phyloP scores from a whole-genome alignment of 2,797 vertebrate genomes.

The Gymnopithys bicolor region DNA sequence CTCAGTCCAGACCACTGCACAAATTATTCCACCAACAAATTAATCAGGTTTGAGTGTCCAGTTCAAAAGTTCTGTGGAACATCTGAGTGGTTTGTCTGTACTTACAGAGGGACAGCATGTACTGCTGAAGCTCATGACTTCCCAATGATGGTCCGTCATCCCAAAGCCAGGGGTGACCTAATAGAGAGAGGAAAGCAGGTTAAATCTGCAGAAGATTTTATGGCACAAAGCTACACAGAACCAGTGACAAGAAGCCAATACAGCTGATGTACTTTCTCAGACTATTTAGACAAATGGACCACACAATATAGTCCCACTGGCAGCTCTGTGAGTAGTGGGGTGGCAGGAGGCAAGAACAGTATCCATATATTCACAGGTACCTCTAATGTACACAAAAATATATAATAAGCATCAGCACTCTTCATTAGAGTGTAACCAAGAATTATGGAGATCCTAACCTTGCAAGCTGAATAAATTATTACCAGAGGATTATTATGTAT shows the following conservation, averaged over 20 bases:
- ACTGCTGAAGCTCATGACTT: background rate
- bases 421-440: constrained; percentile 62
- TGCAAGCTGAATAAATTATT: constrained; percentile 68
- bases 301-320: background rate
- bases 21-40: background rate
- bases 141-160: background rate
- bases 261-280: background rate
- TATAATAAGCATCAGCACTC: constrained; percentile 63
- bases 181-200: background rate
- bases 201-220: background rate
- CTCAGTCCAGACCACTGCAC: background rate
- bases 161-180: background rate
- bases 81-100: background rate
- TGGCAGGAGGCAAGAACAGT: constrained; percentile 5
- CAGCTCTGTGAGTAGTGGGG: constrained; percentile 38
- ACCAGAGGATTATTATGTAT: constrained; percentile 66
- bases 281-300: constrained; percentile 39
- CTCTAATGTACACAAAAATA: constrained; percentile 66
- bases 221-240: background rate
- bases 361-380: constrained; percentile 60
- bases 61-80: background rate
- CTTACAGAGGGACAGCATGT: background rate
- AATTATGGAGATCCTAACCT: constrained; percentile 74
- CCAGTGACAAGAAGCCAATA: background rate
- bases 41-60: background rate